Evolutionary conservation across 2,113 vertebrate genomes (phyloP), one percentile per base, ranked within the genome.

Genomic region (Ctenomys sociabilis): DNA sequence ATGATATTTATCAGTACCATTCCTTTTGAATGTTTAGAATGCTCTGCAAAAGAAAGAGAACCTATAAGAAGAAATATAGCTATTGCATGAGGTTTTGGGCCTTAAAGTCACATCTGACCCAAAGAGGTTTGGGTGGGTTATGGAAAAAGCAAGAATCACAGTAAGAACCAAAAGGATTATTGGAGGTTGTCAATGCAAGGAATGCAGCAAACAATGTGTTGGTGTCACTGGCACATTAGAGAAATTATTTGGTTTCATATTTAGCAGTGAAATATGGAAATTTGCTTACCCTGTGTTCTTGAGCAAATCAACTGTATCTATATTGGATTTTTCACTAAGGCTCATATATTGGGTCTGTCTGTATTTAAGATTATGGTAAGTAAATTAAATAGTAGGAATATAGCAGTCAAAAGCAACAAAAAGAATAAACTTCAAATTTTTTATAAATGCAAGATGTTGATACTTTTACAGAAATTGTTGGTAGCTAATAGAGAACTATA

Each of bases 161-260:
- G 26, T 54, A 73, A 61, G 32, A 87, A 64, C 37, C 52, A 90
- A 70, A 90, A 83, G 45, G 63, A 37, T 59, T 93, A 24, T 68
- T 97, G 70, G 6, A 35, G 61, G 0, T 81, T 28, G 14, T n/a
- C 68, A 66, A 24, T 63, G 26, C 68, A 70, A 70, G 68, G 35
- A 70, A 8, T 70, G 35, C 66, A 66, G 37, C 30, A 75, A 86
- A 21, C 63, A 45, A 86, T 63, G 14, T 75, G 45, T 43, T 86
- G 59, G 16, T 57, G 21, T 52, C 14, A 22, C 59, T 92, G 80
- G 83, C 14, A 87, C 84, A 75, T 43, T 13, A 45, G 35, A 26
- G n/a, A 30, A 72, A 72, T 92, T 90, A 70, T 88, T 90, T 91
- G 93, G 37, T 72, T 93, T 92, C 28, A 43, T 52, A 87, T 94